A percentile compares a stretch with the other conserved stretches of the same genome.
Evolutionary conservation across 2,113 vertebrate species (phyloP).

Genomic region (Dendrocopos noguchii): DNA sequence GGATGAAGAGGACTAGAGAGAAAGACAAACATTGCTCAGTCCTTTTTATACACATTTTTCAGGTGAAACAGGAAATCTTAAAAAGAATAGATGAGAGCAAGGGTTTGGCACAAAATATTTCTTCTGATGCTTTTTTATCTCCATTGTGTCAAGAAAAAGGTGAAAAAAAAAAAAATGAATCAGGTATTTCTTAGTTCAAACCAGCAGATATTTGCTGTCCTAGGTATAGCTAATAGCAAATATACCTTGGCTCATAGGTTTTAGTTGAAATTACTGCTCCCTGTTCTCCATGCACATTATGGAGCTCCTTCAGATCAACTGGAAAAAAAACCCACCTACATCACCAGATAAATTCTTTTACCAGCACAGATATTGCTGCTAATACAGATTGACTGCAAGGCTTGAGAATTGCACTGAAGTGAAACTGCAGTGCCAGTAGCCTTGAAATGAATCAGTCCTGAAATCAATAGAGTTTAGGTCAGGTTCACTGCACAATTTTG

Average conservation of each 20-base stretch:
- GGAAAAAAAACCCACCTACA: not conserved
- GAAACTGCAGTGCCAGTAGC: not conserved
- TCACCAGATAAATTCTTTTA: not conserved
- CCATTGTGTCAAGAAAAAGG: not conserved
- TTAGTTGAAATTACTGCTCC: not conserved
- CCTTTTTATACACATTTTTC: not conserved
- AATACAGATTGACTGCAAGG: accelerated
- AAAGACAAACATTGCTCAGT: not conserved
- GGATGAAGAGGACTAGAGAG: not conserved
- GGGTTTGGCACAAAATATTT: not conserved
- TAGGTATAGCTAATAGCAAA: not conserved
- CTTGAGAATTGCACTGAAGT: not conserved
- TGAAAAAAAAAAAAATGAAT: not conserved
- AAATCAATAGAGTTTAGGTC: not conserved
- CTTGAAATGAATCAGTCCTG: not conserved
- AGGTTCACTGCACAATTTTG: not conserved
- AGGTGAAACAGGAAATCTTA: not conserved
- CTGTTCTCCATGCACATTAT: not conserved
- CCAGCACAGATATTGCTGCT: not conserved
- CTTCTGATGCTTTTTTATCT: not conserved
- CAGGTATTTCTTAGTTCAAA: not conserved
- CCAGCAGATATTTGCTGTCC: not conserved
- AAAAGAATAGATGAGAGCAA: not conserved
- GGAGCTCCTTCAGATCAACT: not conserved
- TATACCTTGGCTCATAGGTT: not conserved